Conservation (phyloP, 2,113 vertebrate species). For the Pelecanus crispus region DNA sequence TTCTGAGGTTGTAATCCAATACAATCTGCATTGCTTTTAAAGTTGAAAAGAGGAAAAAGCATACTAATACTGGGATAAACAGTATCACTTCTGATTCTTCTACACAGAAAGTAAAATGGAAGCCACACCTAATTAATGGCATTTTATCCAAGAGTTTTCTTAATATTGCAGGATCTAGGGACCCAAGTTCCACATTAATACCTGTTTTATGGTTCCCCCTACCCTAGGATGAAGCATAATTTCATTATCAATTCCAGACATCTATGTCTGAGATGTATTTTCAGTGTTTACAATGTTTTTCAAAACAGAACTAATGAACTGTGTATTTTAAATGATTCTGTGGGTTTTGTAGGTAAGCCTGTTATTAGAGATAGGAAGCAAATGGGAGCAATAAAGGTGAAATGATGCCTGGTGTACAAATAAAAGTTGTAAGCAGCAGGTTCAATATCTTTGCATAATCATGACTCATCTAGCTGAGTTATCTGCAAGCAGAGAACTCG, state of each 20-base stretch:
- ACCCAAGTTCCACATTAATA: not conserved
- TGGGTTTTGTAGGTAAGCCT: not conserved
- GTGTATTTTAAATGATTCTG: constrained; percentile 23
- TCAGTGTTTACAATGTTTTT: constrained; percentile 36
- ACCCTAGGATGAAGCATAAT: not conserved
- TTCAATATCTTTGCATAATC: constrained; percentile 17
- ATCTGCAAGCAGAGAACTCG: not conserved
- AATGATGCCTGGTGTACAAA: constrained; percentile 29
- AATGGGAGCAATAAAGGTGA: constrained; percentile 50
- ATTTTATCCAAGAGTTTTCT: not conserved
- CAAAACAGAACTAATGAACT: constrained; percentile 50
- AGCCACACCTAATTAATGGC: not conserved
- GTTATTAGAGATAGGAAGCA: constrained; percentile 4
- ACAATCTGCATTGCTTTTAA: not conserved
- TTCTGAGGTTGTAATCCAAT: not conserved
- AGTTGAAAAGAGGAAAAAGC: not conserved
- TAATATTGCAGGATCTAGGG: not conserved
- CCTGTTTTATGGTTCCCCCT: not conserved
- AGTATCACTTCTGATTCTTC: not conserved
- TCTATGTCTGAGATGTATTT: constrained; percentile 12
- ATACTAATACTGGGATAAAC: not conserved
- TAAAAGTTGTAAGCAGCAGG: constrained; percentile 28
- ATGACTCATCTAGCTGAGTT: not conserved
- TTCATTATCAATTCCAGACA: constrained; percentile 41
- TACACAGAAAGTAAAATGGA: not conserved